Evolutionary conservation across 2,888 invertebrate species (phyloP).

Genomic region (Pseudococcus jackbeardsleyi): DNA sequence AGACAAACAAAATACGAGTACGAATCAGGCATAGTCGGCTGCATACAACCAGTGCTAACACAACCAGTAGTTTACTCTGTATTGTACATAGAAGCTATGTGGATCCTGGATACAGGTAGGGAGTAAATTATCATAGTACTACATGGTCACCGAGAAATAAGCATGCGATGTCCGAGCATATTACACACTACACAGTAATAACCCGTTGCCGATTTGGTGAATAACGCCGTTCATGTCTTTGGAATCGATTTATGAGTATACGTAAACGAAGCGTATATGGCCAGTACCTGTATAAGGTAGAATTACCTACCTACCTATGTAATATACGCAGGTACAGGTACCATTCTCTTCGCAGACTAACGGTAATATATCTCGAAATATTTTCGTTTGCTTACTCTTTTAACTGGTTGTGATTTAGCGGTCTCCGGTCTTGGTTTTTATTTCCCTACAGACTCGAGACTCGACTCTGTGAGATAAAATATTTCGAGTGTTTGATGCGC

Average conservation of each 20-base stretch:
- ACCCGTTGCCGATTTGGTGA: not conserved
- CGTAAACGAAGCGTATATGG: not conserved
- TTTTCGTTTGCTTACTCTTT: slow-evolving; percentile 30
- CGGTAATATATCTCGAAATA: slow-evolving; percentile 34
- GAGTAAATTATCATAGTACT: not conserved
- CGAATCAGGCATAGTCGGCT: not conserved
- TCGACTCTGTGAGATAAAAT: slow-evolving; percentile 10
- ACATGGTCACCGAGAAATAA: slow-evolving; percentile 4
- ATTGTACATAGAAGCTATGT: not conserved
- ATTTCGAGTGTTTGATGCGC: slow-evolving; percentile 23
- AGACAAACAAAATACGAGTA: not conserved
- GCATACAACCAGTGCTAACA: not conserved
- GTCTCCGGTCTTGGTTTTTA: slow-evolving; percentile 26
- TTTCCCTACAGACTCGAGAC: not conserved
- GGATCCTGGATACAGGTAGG: not conserved
- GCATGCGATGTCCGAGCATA: not conserved
- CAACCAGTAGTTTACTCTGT: slow-evolving; percentile 11
- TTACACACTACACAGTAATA: not conserved
- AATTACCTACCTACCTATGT: not conserved
- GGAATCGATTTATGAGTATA: not conserved
- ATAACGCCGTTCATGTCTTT: slow-evolving; percentile 7
- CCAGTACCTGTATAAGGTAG: not conserved
- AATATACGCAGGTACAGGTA: not conserved
- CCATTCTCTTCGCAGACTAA: slow-evolving; percentile 10
- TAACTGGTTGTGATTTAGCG: slow-evolving; percentile 39